phyloP scores from a whole-genome alignment of 2,888 invertebrate species.

The Drosophila tripunctata region DNA sequence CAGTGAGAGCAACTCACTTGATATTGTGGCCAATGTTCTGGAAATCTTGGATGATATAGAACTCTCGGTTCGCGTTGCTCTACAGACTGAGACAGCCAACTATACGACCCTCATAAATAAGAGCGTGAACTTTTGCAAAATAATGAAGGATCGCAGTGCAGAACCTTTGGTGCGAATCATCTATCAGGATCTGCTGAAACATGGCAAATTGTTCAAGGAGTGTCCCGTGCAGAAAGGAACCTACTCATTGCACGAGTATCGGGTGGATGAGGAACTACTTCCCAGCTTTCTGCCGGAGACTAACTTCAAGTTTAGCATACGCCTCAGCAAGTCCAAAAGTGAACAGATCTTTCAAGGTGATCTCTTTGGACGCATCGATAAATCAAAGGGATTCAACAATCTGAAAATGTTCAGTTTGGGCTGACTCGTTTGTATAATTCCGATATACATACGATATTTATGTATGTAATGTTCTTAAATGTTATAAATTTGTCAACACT shows the following conservation, averaged over 20 bases:
- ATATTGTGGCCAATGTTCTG: slow-evolving; percentile 54
- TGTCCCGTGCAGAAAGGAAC: slow-evolving; percentile 77
- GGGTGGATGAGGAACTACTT: slow-evolving; percentile 79
- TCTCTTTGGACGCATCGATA: slow-evolving; percentile 76
- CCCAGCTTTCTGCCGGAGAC: slow-evolving; percentile 81
- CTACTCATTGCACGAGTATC: slow-evolving; percentile 70
- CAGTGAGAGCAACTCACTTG: slow-evolving; percentile 54
- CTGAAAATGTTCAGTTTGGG: slow-evolving; percentile 82
- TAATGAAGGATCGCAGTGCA: slow-evolving; percentile 66
- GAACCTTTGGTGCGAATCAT: slow-evolving; percentile 68
- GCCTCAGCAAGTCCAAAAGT: slow-evolving; percentile 41
- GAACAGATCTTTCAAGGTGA: slow-evolving; percentile 61
- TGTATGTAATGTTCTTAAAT: slow-evolving; percentile 30
- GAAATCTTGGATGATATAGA: slow-evolving; percentile 71
- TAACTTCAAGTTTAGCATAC: slow-evolving; percentile 57
- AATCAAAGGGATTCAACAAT: slow-evolving; percentile 82
- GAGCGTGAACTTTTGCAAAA: slow-evolving; percentile 73
- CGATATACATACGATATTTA: not conserved
- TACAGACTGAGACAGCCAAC: slow-evolving; percentile 70
- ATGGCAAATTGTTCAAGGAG: slow-evolving; percentile 70
- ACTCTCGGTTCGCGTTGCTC: slow-evolving; percentile 48
- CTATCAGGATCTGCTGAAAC: slow-evolving; percentile 75
- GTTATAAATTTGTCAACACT: slow-evolving; percentile 50
- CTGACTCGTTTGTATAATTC: slow-evolving; percentile 20
- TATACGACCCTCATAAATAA: slow-evolving; percentile 64